Conservation (phyloP, 2,113 vertebrate genomes). For the Neotoma lepida region DNA sequence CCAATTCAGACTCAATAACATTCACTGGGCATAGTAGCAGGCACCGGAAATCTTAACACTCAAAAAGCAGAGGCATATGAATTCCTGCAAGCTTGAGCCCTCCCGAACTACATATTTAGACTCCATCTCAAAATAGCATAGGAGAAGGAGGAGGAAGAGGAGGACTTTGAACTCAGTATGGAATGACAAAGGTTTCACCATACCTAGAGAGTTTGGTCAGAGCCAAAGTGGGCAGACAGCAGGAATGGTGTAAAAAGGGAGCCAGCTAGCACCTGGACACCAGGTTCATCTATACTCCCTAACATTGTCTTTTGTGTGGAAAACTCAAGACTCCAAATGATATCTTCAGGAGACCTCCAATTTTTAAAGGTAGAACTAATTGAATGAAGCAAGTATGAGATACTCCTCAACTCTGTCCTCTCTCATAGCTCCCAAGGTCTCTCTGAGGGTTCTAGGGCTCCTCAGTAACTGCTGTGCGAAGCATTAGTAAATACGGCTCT, state of each 20-base stretch:
- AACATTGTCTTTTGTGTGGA: neutral
- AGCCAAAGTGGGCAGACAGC: neutral
- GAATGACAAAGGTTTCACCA: neutral
- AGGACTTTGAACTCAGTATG: neutral
- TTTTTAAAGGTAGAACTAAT: slow-evolving; percentile 21
- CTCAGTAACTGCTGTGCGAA: slow-evolving; percentile 1
- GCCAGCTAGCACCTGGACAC: neutral
- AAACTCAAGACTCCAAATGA: slow-evolving; percentile 40
- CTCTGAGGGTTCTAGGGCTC: neutral
- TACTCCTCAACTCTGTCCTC: neutral
- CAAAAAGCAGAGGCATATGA: neutral
- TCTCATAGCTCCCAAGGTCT: neutral
- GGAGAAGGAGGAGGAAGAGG: neutral
- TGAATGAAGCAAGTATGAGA: neutral
- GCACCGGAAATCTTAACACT: neutral
- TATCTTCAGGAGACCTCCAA: neutral
- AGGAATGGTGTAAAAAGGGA: slow-evolving; percentile 9
- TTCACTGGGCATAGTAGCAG: neutral
- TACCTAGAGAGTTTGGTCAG: slow-evolving; percentile 20
- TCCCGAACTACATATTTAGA: neutral
- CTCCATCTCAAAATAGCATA: neutral
- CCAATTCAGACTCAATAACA: neutral
- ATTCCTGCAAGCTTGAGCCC: neutral
- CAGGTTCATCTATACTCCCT: neutral
- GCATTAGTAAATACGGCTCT: neutral